Base-by-base conservation (phyloP, 2,888 invertebrate genomes). In the Camponotus fellah region DNA sequence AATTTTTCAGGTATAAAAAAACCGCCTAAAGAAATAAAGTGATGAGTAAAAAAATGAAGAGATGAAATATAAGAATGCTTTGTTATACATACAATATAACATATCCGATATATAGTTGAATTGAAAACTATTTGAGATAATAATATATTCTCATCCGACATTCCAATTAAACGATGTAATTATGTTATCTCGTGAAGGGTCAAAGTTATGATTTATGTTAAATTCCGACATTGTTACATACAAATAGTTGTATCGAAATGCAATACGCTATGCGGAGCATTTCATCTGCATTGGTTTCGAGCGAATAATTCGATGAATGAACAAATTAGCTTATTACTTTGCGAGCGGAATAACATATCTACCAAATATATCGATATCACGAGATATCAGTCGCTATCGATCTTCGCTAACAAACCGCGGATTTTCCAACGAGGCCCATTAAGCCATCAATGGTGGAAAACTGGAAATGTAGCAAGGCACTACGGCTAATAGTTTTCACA, bases 401-500 rank as follows among this genome's bases (percentile, higher is more conserved):
- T 12, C 49, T 69, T 14, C 69, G 46, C 17, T 62, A 60, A 72
- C 72, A 60, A 71, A 71, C 60, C 46, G 60, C 26, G 21, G 12
- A 43, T 46, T 71, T 46, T 62, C 53, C 72, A 46, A 69, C 21
- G 79, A 49, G 60, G 26, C 37, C 9, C 34, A 60, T 79, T 60
- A 56, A 60, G 49, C 49, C 21, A 17, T 14, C 71, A 46, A 77
- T 46, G 26, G 49, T 4, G 21, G 10, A 81, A 69, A 82, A 72
- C 79, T 79, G 37, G 58, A 56, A 71, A 81, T 75, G 53, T 81
- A 77, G 69, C 56, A 64, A 60, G 40, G 68, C 62, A 79, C 6
- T 65, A 69, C 40, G n/a, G 68, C 68, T 75, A 74, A 72, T 81
- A 87, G 80, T 88, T 87, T 88, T 82, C 85, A 83, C 71, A 81